Percentiles rank a stretch among this genome's conserved stretches.
Evolutionary conservation across 2,888 invertebrate genomes (phyloP).

Genomic region (Trichogramma evanescens): DNA sequence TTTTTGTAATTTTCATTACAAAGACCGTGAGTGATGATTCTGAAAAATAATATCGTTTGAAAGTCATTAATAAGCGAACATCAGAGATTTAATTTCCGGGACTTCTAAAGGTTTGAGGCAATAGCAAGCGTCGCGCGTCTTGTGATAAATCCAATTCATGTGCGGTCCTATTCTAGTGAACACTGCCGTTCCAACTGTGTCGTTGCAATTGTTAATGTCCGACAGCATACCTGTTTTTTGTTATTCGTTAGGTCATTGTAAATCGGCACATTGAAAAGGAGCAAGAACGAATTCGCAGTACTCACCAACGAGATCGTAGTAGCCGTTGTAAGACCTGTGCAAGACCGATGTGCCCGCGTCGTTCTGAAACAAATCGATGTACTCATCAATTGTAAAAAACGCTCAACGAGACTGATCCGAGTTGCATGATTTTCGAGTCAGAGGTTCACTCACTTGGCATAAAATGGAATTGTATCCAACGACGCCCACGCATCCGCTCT

Average conservation of each 20-base stretch:
- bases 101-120: conserved; percentile 37
- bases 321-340: conserved; percentile 48
- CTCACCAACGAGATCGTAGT: conserved; percentile 53
- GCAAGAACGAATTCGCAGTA: conserved; percentile 10
- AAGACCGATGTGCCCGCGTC: conserved; percentile 55
- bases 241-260: neutral
- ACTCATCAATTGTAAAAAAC: too few relatives aligned
- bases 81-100: conserved; percentile 14
- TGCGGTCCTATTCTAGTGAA: conserved; percentile 52
- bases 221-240: conserved; percentile 49
- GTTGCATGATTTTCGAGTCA: too few relatives aligned
- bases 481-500: conserved; percentile 55
- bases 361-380: conserved; percentile 41
- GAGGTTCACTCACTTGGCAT: conserved; percentile 48
- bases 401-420: neutral
- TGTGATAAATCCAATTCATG: conserved; percentile 53
- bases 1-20: too few relatives aligned
- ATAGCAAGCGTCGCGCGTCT: conserved; percentile 54
- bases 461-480: conserved; percentile 49
- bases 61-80: conserved; percentile 14
- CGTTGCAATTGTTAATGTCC: conserved; percentile 50
- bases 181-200: conserved; percentile 44
- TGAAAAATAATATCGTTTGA: too few relatives aligned
- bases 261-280: neutral
- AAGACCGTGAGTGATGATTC: too few relatives aligned